These are phyloP conservation scores for Meganola albula DNA, from an alignment of 2,888 invertebrate species.

Conservation along the genomic window DNA sequence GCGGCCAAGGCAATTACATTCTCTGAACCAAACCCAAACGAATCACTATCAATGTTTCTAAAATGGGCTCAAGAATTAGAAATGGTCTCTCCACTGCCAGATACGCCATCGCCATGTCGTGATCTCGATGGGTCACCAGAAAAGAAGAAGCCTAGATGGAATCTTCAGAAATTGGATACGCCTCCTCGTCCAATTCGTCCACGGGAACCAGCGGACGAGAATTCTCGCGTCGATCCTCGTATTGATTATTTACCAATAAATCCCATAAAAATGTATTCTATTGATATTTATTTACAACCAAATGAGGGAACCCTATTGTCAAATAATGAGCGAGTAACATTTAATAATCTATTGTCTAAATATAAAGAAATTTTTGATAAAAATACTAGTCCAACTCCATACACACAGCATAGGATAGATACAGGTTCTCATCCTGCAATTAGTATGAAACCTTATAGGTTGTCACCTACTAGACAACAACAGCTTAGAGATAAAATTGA, in stretches of 20 bases:
- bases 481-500: conserved; percentile 5
- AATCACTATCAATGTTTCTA: neutral
- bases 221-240: conserved; percentile 2
- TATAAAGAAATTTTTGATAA: conserved; percentile 6
- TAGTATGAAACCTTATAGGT: conserved; percentile 9
- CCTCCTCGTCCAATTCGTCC: conserved; percentile 1
- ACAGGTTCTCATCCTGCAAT: conserved; percentile 16
- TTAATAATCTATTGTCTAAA: conserved; percentile 3
- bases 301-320: conserved; percentile 8
- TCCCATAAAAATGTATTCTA: neutral
- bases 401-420: conserved; percentile 15
- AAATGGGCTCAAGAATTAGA: neutral
- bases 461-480: conserved; percentile 8
- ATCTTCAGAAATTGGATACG: neutral
- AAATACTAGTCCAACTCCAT: conserved; percentile 4
- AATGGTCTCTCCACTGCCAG: conserved; percentile 1
- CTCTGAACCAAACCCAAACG: neutral
- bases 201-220: conserved; percentile 1
- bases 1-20: too few relatives aligned
- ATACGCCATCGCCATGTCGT: neutral
- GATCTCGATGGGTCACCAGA: neutral
- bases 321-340: neutral
- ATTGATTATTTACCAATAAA: conserved; percentile 2
- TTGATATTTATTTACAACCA: conserved; percentile 9
- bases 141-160: neutral